Base-by-base conservation (phyloP, 2,113 vertebrate genomes). In the Ptychochromis oligacanthus region DNA sequence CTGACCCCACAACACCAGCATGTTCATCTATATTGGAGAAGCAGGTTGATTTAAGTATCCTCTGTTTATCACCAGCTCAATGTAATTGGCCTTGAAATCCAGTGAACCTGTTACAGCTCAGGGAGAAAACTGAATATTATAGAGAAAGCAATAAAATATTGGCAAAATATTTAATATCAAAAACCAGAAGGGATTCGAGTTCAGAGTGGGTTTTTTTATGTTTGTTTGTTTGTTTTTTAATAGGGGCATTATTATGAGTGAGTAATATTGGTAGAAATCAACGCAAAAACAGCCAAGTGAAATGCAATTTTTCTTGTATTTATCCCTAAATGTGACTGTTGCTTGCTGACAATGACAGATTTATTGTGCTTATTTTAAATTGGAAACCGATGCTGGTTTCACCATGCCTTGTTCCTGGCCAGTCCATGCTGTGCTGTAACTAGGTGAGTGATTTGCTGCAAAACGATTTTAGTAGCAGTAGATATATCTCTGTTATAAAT, bases 21-120 rank as follows among this genome's bases (percentile, higher is more conserved):
- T n/a, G 56, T 59, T 26, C 64, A 31, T 36, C 62, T 67, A 7
- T 43, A 22, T 82, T 80, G 3, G 4, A 80, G 67, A 77, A 17
- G 62, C 31, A 62, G 38, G 54, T 56, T 88, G 79, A 84, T 58
- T 60, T 81, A 77, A 82, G 38, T 31, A 58, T 67, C 31, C 26
- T 81, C 14, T 46, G 26, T 83, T 75, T 72, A 84, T 79, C 22
- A 65, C 22, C 64, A 81, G 75, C 83, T 91, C 24, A 81, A 8
- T 72, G 77, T 52, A 75, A 65, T 24, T 78, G 70, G 40, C 64
- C 80, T 43, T 83, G 52, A 77, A 38, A 85, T 20, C 4, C 54
- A 65, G 28, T 22, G 8, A 40, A 8, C 28, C 22, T 24, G 24
- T 67, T 67, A 46, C 14, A 67, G 22, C 22, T 18, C 22, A 67